Evolutionary conservation across 2,113 vertebrate species (phyloP).

Genomic region (Crotophaga sulcirostris): DNA sequence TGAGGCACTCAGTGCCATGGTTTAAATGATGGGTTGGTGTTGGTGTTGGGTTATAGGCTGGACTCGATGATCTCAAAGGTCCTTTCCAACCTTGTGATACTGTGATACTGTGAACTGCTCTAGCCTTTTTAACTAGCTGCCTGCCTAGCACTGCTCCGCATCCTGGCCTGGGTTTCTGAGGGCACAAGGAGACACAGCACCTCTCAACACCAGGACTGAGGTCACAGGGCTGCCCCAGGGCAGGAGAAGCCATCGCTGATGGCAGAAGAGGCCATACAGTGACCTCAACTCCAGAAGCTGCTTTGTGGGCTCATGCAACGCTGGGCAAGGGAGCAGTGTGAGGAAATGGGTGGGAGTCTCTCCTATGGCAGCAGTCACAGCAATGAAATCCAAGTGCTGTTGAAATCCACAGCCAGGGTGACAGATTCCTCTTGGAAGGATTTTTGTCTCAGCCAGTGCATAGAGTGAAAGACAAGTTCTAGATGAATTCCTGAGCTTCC

Average conservation of each 20-base stretch:
- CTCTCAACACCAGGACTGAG: background rate
- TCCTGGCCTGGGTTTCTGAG: background rate
- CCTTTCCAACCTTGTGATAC: no score
- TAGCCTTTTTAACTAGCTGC: background rate
- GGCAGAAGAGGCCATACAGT: background rate
- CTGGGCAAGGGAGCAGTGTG: background rate
- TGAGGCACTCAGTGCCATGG: no score
- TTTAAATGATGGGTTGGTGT: no score
- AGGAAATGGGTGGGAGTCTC: background rate
- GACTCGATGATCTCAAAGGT: no score
- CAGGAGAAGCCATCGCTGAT: background rate
- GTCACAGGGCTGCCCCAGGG: background rate
- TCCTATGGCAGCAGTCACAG: fast-evolving
- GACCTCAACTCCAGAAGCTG: background rate
- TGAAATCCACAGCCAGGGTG: background rate
- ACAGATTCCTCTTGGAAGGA: background rate
- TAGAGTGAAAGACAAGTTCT: background rate
- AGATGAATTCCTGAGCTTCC: background rate
- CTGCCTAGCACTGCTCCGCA: background rate
- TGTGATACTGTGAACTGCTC: no score
- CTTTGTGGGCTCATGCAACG: background rate
- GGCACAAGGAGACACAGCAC: background rate
- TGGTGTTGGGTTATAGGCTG: no score
- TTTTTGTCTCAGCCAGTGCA: background rate
- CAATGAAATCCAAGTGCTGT: fast-evolving